phyloP scores from a whole-genome alignment of 2,888 invertebrate species.

The Drosophila macrospina region DNA sequence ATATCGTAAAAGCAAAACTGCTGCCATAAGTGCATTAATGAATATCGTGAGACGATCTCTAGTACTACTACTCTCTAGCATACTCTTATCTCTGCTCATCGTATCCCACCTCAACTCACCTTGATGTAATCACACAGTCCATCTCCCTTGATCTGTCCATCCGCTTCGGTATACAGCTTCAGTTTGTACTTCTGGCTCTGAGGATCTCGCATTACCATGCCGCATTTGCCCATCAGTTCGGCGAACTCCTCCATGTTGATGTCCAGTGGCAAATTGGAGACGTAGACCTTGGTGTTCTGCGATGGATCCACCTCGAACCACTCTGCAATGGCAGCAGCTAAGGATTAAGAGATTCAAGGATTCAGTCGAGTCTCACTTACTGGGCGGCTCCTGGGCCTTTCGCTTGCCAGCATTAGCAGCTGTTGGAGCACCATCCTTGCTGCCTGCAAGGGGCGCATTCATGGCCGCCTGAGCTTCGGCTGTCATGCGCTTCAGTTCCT shows the following conservation, averaged over 20 bases:
- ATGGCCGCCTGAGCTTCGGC: slow-evolving; percentile 77
- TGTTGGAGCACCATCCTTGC: slow-evolving; percentile 18
- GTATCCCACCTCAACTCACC: slow-evolving; percentile 86
- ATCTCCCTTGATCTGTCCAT: slow-evolving; percentile 96
- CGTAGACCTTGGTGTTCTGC: slow-evolving; percentile 98
- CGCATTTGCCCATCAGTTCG: slow-evolving; percentile 98
- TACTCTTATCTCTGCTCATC: too few species aligned
- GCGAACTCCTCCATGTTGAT: slow-evolving; percentile 95
- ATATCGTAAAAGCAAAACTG: too few species aligned
- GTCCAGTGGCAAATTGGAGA: slow-evolving; percentile 95
- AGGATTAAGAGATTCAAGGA: too few species aligned
- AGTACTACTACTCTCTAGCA: too few species aligned
- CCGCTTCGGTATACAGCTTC: slow-evolving; percentile 94
- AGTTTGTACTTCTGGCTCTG: slow-evolving; percentile 93
- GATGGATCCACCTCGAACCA: slow-evolving; percentile 97
- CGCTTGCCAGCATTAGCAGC: slow-evolving; percentile 79
- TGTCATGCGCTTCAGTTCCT: slow-evolving; percentile 75
- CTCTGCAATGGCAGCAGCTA: slow-evolving; percentile 84
- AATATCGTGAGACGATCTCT: too few species aligned
- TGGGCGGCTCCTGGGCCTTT: slow-evolving; percentile 86
- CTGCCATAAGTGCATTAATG: too few species aligned
- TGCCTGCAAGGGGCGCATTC: slow-evolving; percentile 34
- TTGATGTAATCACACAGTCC: slow-evolving; percentile 98
- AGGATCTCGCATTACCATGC: slow-evolving; percentile 95
- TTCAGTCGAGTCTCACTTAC: slow-evolving; percentile 62